A percentile compares a stretch with the other conserved stretches of the same genome.
Evolutionary conservation across 1,140 invertebrate species (phyloP).

Genomic region (Heliconius hermathena): DNA sequence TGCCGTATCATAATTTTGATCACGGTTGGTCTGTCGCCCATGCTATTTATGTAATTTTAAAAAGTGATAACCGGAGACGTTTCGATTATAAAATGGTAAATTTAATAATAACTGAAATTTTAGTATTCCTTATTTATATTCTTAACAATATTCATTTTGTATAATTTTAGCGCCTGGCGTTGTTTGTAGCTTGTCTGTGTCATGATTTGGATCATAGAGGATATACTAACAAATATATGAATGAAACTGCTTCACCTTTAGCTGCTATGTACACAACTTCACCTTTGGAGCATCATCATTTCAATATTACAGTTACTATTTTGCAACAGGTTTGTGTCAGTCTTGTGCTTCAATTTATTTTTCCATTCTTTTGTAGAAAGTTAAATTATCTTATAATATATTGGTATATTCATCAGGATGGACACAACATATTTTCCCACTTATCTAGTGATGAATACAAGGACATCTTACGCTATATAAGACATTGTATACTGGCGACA

Average conservation of each 20-base stretch:
- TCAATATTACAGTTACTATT: constrained; percentile 93
- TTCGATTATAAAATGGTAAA: constrained; percentile 65
- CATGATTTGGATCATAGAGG: constrained; percentile 93
- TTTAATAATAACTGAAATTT: constrained; percentile 8
- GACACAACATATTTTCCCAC: constrained; percentile 90
- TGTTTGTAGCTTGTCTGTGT: constrained; percentile 91
- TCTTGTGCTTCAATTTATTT: not conserved
- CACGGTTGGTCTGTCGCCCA: constrained; percentile 94
- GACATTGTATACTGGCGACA: constrained; percentile 92
- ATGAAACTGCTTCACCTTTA: constrained; percentile 90
- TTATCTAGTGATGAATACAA: constrained; percentile 90
- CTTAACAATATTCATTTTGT: not conserved
- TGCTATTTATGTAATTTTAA: constrained; percentile 90
- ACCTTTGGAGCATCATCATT: constrained; percentile 94
- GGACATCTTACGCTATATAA: constrained; percentile 87
- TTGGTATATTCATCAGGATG: constrained; percentile 83
- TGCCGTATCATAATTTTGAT: constrained; percentile 93
- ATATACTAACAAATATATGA: constrained; percentile 93
- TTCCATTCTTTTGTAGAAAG: not conserved
- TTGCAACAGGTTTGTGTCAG: constrained; percentile 86
- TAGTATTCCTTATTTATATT: not conserved
- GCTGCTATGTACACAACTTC: constrained; percentile 92
- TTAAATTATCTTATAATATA: not conserved
- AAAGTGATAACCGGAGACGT: constrained; percentile 63
- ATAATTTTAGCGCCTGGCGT: constrained; percentile 85